Conservation (phyloP, 2,888 invertebrate species). For the Endomychus coccineus region DNA sequence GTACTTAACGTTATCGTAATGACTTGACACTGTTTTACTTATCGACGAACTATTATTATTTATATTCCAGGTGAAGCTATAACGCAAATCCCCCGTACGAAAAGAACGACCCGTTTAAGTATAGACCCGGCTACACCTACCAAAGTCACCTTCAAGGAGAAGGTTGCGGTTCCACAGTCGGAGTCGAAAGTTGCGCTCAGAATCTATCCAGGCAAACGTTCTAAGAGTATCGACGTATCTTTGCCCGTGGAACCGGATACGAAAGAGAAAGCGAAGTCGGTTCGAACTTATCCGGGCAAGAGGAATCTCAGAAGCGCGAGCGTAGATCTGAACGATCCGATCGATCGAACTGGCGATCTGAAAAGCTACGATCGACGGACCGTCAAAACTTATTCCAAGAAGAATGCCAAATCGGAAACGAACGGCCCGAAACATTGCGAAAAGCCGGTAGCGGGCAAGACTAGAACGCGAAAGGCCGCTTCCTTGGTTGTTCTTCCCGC, state of each 20-base stretch:
- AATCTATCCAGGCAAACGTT: slow-evolving; percentile 7
- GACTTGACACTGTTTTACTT: too few relatives aligned
- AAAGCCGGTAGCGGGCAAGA: background rate
- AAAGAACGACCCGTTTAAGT: too few relatives aligned
- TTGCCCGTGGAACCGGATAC: background rate
- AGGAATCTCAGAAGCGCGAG: slow-evolving; percentile 12
- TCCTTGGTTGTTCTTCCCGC: background rate
- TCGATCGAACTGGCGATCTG: background rate
- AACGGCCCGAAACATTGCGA: too few relatives aligned
- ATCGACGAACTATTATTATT: too few relatives aligned
- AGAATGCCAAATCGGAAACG: too few relatives aligned
- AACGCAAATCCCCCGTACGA: too few relatives aligned
- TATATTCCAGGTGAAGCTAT: too few relatives aligned
- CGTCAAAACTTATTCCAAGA: too few relatives aligned
- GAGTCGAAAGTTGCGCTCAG: slow-evolving; percentile 1
- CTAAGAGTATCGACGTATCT: slow-evolving; percentile 8
- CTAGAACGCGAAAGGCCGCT: slow-evolving; percentile 4
- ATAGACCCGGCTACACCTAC: slow-evolving; percentile 2
- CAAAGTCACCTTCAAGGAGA: background rate
- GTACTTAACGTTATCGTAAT: too few relatives aligned
- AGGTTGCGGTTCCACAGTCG: background rate
- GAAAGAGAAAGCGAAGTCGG: background rate
- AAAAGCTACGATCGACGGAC: too few relatives aligned
- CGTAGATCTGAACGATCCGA: slow-evolving; percentile 7
- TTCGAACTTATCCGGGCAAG: slow-evolving; percentile 1